Evolutionary conservation across 2,797 vertebrate genomes (phyloP), one percentile per base, ranked within the genome.

Genomic region (Epinephelus awoara): DNA sequence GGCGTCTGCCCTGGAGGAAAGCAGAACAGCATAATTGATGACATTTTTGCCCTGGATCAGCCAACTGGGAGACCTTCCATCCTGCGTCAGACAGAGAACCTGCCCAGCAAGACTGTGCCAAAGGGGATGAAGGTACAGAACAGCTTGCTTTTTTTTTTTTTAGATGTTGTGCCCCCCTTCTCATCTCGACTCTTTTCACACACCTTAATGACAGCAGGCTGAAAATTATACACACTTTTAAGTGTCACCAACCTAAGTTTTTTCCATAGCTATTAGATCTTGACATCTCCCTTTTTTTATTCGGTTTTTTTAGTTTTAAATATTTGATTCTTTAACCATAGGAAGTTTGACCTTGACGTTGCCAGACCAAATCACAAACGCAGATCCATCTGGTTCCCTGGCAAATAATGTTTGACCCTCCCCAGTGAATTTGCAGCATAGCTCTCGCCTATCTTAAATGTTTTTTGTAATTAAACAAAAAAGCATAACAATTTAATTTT

Each of bases 61-160:
- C 93, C 92, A 5, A 96, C 96, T 1, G 96, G 97, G 66, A 96
- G 96, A 74, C 91, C 96, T 0, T 97, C 98, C 0, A 97, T 98
- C 79, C 94, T 99, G 34, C 95, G 97, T 1, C 98, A 99, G 90
- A 96, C 96, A 4, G 98, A 99, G 77, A 99, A 99, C 85, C 77
- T 99, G 69, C 96, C 95, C 3, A 96, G 90, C 50, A 97, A 93
- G 84, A 91, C 67, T 15, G 74, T 90, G 40, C 88, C 83, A 12
- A 98, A 95, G 88, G 89, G 87, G 0, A 52, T 88, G 40, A 99
- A 99, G 97, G 98, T 98, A 90, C 10, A 66, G 11, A 23, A 46
- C 29, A 0, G 19, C 21, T 67, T 3, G 5, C 9, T 57, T 71
- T 62, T 73, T 29, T 52, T 34, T 8, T 19, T 5, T 29, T 29